Evolutionary conservation across 1,140 invertebrate genomes (phyloP).

Genomic region (Chlorops oryzae): DNA sequence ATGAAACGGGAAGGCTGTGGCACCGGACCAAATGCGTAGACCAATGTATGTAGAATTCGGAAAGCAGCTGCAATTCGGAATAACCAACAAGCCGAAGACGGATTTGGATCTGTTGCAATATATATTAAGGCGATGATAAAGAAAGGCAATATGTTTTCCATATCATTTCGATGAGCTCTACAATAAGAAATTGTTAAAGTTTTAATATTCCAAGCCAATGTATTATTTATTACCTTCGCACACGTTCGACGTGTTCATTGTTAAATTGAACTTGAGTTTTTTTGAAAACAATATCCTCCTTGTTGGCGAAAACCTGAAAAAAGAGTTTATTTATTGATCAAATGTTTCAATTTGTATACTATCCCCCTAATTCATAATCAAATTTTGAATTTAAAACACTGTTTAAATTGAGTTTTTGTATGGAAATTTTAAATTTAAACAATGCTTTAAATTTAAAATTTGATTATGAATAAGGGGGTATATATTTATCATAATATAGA

Average conservation of each 20-base stretch:
- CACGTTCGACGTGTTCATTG: slow-evolving; percentile 43
- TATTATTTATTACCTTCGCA: slow-evolving; percentile 35
- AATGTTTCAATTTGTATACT: too few species aligned
- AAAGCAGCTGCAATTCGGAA: slow-evolving; percentile 55
- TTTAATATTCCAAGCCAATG: too few species aligned
- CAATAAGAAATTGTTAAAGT: slow-evolving; percentile 14
- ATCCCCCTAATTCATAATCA: too few species aligned
- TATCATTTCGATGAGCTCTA: slow-evolving; percentile 63
- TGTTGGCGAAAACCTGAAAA: slow-evolving; percentile 37
- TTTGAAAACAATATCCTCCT: slow-evolving; percentile 42
- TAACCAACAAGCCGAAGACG: slow-evolving; percentile 50
- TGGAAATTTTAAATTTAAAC: too few species aligned
- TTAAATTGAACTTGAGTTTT: slow-evolving; percentile 38
- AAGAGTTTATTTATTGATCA: too few species aligned
- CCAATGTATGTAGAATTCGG: slow-evolving; percentile 57
- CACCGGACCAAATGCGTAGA: slow-evolving; percentile 52
- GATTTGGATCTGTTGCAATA: slow-evolving; percentile 53
- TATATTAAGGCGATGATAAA: slow-evolving; percentile 56
- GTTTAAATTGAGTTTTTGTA: too few species aligned
- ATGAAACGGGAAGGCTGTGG: slow-evolving; percentile 57
- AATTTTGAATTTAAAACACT: too few species aligned
- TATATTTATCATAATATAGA: too few species aligned
- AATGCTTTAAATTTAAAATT: too few species aligned
- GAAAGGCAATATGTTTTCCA: slow-evolving; percentile 64
- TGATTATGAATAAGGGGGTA: too few species aligned